phyloP scores from a whole-genome alignment of 2,888 invertebrate genomes.

The Xestia xanthographa region DNA sequence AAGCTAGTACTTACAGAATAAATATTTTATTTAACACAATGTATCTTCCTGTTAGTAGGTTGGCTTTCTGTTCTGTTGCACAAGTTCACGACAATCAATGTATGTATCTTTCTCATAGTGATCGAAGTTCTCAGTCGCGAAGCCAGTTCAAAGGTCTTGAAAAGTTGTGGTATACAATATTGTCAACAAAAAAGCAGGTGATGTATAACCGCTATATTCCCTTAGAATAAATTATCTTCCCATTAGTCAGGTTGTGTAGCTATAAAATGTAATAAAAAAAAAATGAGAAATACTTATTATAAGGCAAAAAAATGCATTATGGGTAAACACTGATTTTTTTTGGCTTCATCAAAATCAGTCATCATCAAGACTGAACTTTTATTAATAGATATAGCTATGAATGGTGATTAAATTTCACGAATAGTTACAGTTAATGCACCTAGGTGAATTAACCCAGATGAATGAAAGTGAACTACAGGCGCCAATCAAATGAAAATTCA shows the following conservation, averaged over 20 bases:
- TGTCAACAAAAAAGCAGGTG: too few relatives aligned
- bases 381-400: too few relatives aligned
- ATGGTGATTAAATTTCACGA: too few relatives aligned
- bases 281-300: too few relatives aligned
- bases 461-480: not conserved
- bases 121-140: not conserved
- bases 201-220: too few relatives aligned
- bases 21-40: constrained; percentile 10
- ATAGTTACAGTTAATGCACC: not conserved
- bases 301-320: too few relatives aligned
- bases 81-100: not conserved
- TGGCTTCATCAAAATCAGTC: not conserved
- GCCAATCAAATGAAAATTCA: not conserved
- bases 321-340: too few relatives aligned
- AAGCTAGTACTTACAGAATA: not conserved
- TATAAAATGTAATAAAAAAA: not conserved
- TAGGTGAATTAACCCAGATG: not conserved
- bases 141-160: too few relatives aligned
- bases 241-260: not conserved
- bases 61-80: not conserved
- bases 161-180: too few relatives aligned
- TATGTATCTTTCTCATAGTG: not conserved
- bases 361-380: too few relatives aligned
- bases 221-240: not conserved
- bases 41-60: not conserved